A percentile compares a stretch with the other conserved stretches of the same genome.
Evolutionary conservation across 2,797 vertebrate species (phyloP).

Genomic region (Schizopygopsis pylzovi): DNA sequence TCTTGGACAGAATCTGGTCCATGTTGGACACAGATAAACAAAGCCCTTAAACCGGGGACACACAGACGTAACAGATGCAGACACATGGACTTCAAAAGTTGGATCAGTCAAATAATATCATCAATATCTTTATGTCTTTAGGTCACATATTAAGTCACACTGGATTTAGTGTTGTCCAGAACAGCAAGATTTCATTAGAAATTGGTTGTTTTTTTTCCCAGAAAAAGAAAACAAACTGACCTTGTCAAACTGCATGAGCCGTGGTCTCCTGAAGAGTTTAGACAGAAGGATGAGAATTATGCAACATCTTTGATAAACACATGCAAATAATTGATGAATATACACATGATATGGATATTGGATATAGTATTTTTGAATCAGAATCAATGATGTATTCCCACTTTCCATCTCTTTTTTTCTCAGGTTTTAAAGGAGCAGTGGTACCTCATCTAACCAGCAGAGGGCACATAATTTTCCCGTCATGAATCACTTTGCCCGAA

Average conservation of each 20-base stretch:
- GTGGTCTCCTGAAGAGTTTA: slow-evolving; percentile 45
- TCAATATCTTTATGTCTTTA: slow-evolving; percentile 39
- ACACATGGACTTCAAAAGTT: slow-evolving; percentile 45
- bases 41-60: slow-evolving; percentile 31
- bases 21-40: slow-evolving; percentile 66
- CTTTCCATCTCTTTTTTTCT: background rate
- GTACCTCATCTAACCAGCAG: background rate
- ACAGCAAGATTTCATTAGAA: slow-evolving; percentile 28
- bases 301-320: slow-evolving; percentile 37
- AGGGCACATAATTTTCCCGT: background rate
- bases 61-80: slow-evolving; percentile 50
- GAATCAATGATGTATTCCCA: background rate
- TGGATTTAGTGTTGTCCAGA: background rate
- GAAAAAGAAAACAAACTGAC: slow-evolving; percentile 6
- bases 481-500: background rate
- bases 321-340: background rate
- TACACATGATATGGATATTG: background rate
- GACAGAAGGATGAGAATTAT: slow-evolving; percentile 36
- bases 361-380: background rate
- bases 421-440: background rate
- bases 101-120: slow-evolving; percentile 42
- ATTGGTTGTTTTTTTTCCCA: slow-evolving; percentile 4
- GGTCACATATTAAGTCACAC: slow-evolving; percentile 39
- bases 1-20: slow-evolving; percentile 67
- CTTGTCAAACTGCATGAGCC: background rate